Conservation (phyloP, 2,113 vertebrate species). For the Gracilinanus agilis region DNA sequence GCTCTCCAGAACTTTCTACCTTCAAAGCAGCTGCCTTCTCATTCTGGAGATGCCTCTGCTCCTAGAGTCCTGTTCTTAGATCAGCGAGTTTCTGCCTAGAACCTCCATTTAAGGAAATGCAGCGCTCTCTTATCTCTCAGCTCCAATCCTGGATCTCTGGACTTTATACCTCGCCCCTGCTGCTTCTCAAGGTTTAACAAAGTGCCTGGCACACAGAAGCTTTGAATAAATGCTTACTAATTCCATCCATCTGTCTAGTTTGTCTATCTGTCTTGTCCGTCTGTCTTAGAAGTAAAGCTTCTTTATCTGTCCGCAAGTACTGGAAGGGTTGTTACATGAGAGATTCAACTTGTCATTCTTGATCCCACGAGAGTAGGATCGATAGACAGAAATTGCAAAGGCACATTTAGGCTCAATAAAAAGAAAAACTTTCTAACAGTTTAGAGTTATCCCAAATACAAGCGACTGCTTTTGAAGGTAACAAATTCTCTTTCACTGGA, state of each 20-base stretch:
- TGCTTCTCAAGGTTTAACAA: neutral
- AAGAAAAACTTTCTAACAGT: neutral
- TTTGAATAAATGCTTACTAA: neutral
- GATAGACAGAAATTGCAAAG: neutral
- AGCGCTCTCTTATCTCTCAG: neutral
- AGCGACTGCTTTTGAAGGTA: neutral
- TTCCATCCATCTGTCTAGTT: neutral
- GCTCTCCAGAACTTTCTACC: neutral
- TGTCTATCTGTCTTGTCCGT: too few species aligned
- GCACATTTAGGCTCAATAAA: neutral
- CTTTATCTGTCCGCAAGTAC: neutral
- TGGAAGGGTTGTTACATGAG: neutral
- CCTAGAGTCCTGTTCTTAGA: neutral
- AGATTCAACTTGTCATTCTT: neutral
- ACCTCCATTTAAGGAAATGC: neutral
- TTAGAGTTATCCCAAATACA: neutral
- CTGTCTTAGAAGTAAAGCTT: neutral
- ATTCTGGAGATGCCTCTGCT: neutral
- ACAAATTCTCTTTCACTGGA: neutral
- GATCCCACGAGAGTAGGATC: neutral
- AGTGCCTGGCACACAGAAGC: neutral
- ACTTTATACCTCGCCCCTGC: neutral
- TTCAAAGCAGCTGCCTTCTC: neutral
- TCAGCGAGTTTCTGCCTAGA: neutral
- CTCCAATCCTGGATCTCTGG: neutral